Conservation (phyloP, 2,888 invertebrate species). For the Oxyteleia sp. region DNA sequence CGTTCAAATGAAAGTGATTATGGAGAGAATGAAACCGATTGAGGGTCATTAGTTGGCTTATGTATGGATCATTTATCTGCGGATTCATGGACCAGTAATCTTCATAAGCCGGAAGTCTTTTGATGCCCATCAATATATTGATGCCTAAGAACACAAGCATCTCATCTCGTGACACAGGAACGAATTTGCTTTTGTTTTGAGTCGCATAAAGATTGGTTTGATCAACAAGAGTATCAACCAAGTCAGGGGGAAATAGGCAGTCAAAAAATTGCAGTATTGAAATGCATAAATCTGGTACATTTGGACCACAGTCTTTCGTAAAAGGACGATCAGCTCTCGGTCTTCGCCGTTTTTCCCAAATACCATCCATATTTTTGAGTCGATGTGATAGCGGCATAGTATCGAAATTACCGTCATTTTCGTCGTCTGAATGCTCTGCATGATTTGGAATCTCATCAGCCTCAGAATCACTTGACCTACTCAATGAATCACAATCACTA, state of each 20-base stretch:
- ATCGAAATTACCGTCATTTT: conserved; percentile 6
- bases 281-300: conserved; percentile 15
- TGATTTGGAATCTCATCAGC: background rate
- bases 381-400: background rate
- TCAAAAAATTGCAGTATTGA: conserved; percentile 18
- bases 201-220: conserved; percentile 24
- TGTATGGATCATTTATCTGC: conserved; percentile 57
- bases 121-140: conserved; percentile 48
- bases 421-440: background rate
- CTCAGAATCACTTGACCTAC: conserved; percentile 9
- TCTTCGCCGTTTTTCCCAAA: conserved; percentile 48
- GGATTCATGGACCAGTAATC: conserved; percentile 66
- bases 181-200: background rate
- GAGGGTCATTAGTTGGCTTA: conserved; percentile 13
- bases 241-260: conserved; percentile 9
- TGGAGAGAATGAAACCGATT: conserved; percentile 11
- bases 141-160: conserved; percentile 27
- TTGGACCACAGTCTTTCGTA: conserved; percentile 28
- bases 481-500: conserved; percentile 9
- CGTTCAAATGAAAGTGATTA: conserved; percentile 16
- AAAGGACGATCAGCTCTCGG: conserved; percentile 29
- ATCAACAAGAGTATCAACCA: conserved; percentile 1
- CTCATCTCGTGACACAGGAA: conserved; percentile 3
- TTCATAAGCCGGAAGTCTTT: conserved; percentile 42
- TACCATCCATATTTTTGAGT: conserved; percentile 38